phyloP scores from a whole-genome alignment of 2,113 vertebrate species.

The Scomber colias region DNA sequence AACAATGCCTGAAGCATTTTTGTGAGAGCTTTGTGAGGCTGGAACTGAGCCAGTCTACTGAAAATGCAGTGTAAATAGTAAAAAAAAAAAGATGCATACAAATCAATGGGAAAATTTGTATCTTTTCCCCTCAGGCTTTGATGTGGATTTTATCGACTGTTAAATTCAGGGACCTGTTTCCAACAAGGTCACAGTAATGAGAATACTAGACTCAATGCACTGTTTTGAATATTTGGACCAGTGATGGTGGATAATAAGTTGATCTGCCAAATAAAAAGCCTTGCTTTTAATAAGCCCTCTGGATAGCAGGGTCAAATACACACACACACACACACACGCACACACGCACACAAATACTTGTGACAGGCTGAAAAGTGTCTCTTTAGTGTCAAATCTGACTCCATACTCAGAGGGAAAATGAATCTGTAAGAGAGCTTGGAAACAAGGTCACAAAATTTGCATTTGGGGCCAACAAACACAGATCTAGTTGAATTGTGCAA shows the following conservation, averaged over 20 bases:
- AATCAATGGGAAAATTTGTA: slow-evolving; percentile 24
- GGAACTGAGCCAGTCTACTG: slow-evolving; percentile 10
- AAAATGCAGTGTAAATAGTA: slow-evolving; percentile 36
- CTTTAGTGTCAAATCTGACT: slow-evolving; percentile 48
- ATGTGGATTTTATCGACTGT: slow-evolving; percentile 35
- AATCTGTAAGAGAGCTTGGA: slow-evolving; percentile 44
- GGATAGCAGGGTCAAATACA: slow-evolving; percentile 19
- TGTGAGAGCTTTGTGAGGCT: slow-evolving; percentile 21
- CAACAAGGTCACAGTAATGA: slow-evolving; percentile 40
- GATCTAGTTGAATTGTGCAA: slow-evolving; percentile 44
- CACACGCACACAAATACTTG: background rate
- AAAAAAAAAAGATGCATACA: background rate
- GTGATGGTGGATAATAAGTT: slow-evolving; percentile 27
- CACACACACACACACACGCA: slow-evolving; percentile 1
- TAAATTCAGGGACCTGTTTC: slow-evolving; percentile 32
- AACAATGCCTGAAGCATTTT: slow-evolving; percentile 24
- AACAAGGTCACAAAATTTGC: slow-evolving; percentile 69
- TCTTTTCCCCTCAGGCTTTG: slow-evolving; percentile 14
- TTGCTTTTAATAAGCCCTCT: slow-evolving; percentile 10
- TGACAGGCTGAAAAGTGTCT: slow-evolving; percentile 43
- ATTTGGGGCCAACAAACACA: slow-evolving; percentile 66
- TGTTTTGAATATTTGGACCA: background rate
- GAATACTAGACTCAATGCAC: slow-evolving; percentile 1
- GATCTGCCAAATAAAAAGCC: slow-evolving; percentile 18
- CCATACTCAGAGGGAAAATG: slow-evolving; percentile 4